Evolutionary conservation across 2,113 vertebrate genomes (phyloP), one percentile per base, ranked within the genome.

Genomic region (Pseudorasbora parva): DNA sequence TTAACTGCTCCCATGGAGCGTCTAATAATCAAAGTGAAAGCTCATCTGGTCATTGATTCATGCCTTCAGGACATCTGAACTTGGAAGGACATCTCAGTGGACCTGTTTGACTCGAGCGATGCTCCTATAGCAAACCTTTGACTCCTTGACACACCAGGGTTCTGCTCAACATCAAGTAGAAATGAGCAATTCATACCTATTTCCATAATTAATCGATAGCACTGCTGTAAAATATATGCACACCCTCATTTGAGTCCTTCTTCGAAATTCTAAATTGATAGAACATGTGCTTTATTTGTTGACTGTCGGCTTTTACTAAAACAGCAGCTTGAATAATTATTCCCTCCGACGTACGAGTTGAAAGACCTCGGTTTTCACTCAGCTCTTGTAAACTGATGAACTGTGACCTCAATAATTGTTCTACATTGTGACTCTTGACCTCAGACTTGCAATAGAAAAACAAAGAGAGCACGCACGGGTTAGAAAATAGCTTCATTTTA

Each of bases 31-130:
- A 89, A 90, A 92, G 66, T 92, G 85, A 86, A 84, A 90, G 89
- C 92, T 84, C 88, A 88, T 91, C 90, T 81, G 87, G 92, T 89
- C 93, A 92, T 92, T 93, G 92, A 93, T 93, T 93, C 92, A 86
- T 87, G 93, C 92, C 92, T 47, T 89, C 74, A 88, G 45, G 27
- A 77, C 49, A 87, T 57, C 80, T 90, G 90, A 93, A 92, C 92
- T 90, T 84, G 81, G 84, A 86, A 87, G 85, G 78, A 82, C 84
- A 54, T 92, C 90, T 93, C 88, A 11, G 87, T 1, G 86, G 87
- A 88, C 91, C 88, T 91, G 91, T 91, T 90, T 89, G 93, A 93
- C 88, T 91, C 88, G 91, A 88, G 85, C 91, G 87, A 82, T 89
- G 89, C 45, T 59, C 33, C 30, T n/a, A n/a, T n/a, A 15, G 19